A percentile compares a stretch with the other conserved stretches of the same genome.
Conservation (phyloP, 1,140 invertebrate genomes). For the Stegodyphus dumicola region DNA sequence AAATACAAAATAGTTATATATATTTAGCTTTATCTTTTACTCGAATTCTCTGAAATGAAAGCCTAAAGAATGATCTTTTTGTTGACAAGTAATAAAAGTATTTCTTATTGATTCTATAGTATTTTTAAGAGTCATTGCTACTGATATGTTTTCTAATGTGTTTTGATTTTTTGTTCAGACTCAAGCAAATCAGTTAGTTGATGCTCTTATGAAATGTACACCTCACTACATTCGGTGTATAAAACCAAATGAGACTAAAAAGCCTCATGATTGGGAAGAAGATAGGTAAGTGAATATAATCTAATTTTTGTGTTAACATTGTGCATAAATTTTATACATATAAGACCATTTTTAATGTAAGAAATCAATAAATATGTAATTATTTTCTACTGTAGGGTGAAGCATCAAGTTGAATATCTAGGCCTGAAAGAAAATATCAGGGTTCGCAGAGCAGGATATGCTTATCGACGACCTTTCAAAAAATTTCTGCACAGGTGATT, state of each 20-base stretch:
- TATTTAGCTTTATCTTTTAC: too few relatives aligned
- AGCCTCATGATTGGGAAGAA: constrained; percentile 79
- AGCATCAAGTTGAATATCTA: constrained; percentile 75
- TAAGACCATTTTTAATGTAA: background rate
- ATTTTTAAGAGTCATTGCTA: too few relatives aligned
- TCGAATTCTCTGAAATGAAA: too few relatives aligned
- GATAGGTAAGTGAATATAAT: constrained; percentile 62
- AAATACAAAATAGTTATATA: too few relatives aligned
- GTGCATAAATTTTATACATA: background rate
- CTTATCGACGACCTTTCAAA: constrained; percentile 74
- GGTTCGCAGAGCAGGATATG: constrained; percentile 77
- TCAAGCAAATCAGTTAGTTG: constrained; percentile 93
- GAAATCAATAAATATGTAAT: background rate
- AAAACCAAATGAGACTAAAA: constrained; percentile 95
- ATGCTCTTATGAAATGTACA: constrained; percentile 90
- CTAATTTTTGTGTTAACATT: background rate
- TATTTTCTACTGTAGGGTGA: constrained; percentile 68
- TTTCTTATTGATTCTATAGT: too few relatives aligned
- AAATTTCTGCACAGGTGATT: constrained; percentile 74
- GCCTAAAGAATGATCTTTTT: too few relatives aligned
- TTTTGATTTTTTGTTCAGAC: constrained; percentile 41
- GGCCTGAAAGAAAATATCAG: constrained; percentile 77
- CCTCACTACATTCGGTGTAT: constrained; percentile 99
- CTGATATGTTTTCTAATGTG: background rate
- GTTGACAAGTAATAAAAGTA: too few relatives aligned